Evolutionary conservation across 92 coral and sea anemone species (phyloP).

Genomic region (Porites lobata): DNA sequence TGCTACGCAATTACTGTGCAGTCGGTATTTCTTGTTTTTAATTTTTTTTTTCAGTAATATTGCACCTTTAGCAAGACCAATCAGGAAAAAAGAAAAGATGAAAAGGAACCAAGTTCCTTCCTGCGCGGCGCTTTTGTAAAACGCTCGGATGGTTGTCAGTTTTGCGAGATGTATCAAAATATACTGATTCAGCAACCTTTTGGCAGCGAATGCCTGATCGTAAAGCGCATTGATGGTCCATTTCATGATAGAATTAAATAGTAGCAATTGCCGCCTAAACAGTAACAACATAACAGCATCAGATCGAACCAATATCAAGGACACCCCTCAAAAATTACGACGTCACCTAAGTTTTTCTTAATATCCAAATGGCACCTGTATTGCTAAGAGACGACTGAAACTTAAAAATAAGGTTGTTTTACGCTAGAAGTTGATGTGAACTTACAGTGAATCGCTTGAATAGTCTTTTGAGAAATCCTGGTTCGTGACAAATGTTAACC

Average conservation of each 20-base stretch:
- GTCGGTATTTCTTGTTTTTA: constrained; percentile 35
- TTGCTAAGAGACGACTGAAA: background rate
- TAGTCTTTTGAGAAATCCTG: too few relatives aligned
- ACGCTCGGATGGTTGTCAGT: background rate
- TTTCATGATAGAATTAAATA: constrained; percentile 17
- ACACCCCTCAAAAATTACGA: background rate
- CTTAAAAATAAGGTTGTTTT: constrained; percentile 3
- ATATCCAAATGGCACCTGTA: constrained; percentile 21
- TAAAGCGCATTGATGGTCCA: background rate
- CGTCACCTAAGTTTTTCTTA: constrained; percentile 5
- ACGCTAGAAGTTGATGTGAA: background rate
- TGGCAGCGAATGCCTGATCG: too few relatives aligned
- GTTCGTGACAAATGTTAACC: background rate
- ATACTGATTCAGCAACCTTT: background rate
- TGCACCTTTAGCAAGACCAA: constrained; percentile 23
- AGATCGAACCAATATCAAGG: constrained; percentile 10
- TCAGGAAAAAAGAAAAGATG: constrained; percentile 8
- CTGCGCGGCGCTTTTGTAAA: background rate
- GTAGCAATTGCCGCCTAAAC: constrained; percentile 1
- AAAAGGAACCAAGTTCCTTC: background rate
- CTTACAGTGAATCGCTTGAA: too few relatives aligned
- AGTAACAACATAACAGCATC: background rate
- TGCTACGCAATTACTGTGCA: constrained; percentile 30
- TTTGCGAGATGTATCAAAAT: background rate
- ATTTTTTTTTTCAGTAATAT: constrained; percentile 24